Conservation (phyloP, 2,888 invertebrate species). For the Agrotis puta region DNA sequence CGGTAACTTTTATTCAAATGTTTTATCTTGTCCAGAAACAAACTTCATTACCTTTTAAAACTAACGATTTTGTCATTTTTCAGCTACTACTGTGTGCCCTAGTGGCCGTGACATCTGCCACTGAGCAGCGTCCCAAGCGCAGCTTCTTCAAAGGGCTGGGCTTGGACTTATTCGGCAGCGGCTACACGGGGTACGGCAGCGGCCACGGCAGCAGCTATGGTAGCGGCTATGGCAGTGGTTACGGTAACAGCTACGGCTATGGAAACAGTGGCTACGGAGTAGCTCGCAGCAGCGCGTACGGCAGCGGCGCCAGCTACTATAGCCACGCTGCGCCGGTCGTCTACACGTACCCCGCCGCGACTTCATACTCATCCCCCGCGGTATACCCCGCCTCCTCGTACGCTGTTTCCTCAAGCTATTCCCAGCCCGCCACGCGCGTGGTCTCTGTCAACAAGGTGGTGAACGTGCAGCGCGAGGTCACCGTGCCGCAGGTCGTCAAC, state of each 20-base stretch:
- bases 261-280: conserved; percentile 37
- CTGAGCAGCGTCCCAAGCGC: conserved; percentile 73
- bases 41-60: background rate
- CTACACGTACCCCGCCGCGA: background rate
- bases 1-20: too few species aligned
- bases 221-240: conserved; percentile 23
- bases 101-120: conserved; percentile 66
- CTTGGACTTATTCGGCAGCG: conserved; percentile 36
- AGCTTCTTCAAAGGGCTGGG: conserved; percentile 61
- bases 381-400: conserved; percentile 36
- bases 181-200: conserved; percentile 52
- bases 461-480: conserved; percentile 63
- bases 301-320: conserved; percentile 41
- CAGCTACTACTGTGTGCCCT: conserved; percentile 68
- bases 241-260: conserved; percentile 40
- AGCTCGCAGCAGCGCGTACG: conserved; percentile 52
- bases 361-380: conserved; percentile 22
- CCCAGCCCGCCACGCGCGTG: conserved; percentile 39
- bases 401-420: conserved; percentile 35
- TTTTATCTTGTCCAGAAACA: too few species aligned
- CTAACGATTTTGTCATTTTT: conserved; percentile 5
- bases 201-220: conserved; percentile 33
- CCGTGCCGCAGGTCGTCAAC: conserved; percentile 61
- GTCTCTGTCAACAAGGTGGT: conserved; percentile 57
- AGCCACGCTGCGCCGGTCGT: conserved; percentile 32